Evolutionary conservation across 2,888 invertebrate species (phyloP).

Genomic region (Lycocerus yunnanus): DNA sequence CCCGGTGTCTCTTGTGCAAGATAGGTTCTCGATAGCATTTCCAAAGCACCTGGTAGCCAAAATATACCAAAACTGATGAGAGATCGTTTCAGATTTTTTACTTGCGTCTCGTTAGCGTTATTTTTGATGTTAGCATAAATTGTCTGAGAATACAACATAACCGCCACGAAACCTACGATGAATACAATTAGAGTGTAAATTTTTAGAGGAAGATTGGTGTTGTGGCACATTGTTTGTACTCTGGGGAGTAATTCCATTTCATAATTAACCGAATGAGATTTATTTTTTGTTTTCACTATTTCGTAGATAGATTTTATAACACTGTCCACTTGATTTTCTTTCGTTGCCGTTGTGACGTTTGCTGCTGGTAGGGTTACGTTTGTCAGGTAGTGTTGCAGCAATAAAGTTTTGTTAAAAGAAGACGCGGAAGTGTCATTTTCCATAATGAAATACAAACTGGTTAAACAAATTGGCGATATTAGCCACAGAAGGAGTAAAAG

Average conservation of each 20-base stretch:
- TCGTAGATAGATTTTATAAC: slow-evolving; percentile 46
- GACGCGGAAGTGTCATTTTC: slow-evolving; percentile 19
- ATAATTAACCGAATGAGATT: neutral
- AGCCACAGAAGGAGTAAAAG: slow-evolving; percentile 32
- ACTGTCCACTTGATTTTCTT: slow-evolving; percentile 41
- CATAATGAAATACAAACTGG: slow-evolving; percentile 38
- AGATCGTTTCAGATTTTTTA: slow-evolving; percentile 36
- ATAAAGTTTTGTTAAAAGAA: slow-evolving; percentile 24
- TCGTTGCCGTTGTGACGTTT: slow-evolving; percentile 37
- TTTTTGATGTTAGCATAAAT: slow-evolving; percentile 37
- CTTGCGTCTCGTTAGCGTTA: slow-evolving; percentile 19
- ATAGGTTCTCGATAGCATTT: slow-evolving; percentile 46
- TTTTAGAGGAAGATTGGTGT: slow-evolving; percentile 36
- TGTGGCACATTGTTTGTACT: slow-evolving; percentile 10
- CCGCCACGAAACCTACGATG: slow-evolving; percentile 40
- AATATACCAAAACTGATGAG: slow-evolving; percentile 40
- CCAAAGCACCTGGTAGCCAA: slow-evolving; percentile 50
- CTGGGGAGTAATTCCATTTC: neutral
- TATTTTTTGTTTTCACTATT: slow-evolving; percentile 39
- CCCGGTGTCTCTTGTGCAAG: slow-evolving; percentile 39
- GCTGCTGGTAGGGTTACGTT: slow-evolving; percentile 40
- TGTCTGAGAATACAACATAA: slow-evolving; percentile 46
- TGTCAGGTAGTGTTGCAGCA: slow-evolving; percentile 30
- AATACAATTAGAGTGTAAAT: slow-evolving; percentile 45
- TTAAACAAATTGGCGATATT: slow-evolving; percentile 37